Conservation (phyloP, 2,888 invertebrate genomes). For the Plebejus anna region DNA sequence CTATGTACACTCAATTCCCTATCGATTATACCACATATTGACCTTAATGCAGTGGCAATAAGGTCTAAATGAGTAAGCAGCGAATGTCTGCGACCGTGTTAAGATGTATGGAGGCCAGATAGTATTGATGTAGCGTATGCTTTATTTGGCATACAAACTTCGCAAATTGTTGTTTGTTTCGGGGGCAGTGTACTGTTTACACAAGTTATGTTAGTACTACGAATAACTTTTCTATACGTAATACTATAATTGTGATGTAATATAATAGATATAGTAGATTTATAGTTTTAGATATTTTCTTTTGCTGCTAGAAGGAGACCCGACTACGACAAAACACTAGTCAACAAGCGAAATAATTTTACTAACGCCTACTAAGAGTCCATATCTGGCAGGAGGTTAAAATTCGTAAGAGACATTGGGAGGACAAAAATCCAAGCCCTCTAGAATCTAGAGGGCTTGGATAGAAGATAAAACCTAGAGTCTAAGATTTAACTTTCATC, state of each 20-base stretch:
- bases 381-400: too few relatives aligned
- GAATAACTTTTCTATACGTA: neutral
- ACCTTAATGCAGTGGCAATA: neutral
- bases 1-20: neutral
- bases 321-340: too few relatives aligned
- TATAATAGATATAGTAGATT: neutral
- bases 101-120: neutral
- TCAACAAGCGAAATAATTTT: too few relatives aligned
- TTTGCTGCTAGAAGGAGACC: too few relatives aligned
- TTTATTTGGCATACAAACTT: conserved; percentile 15
- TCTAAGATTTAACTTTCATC: too few relatives aligned
- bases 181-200: neutral
- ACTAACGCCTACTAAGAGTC: too few relatives aligned
- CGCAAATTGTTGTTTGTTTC: conserved; percentile 16
- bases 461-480: too few relatives aligned
- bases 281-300: neutral
- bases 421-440: too few relatives aligned
- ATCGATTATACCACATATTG: too few relatives aligned
- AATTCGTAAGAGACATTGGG: too few relatives aligned
- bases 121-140: conserved; percentile 7
- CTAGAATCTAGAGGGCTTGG: too few relatives aligned
- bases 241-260: neutral
- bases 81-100: neutral
- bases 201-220: neutral
- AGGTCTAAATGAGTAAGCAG: neutral